Evolutionary conservation across 1,140 invertebrate genomes (phyloP), one percentile per base, ranked within the genome.

Genomic region (Pogonus chalceus): DNA sequence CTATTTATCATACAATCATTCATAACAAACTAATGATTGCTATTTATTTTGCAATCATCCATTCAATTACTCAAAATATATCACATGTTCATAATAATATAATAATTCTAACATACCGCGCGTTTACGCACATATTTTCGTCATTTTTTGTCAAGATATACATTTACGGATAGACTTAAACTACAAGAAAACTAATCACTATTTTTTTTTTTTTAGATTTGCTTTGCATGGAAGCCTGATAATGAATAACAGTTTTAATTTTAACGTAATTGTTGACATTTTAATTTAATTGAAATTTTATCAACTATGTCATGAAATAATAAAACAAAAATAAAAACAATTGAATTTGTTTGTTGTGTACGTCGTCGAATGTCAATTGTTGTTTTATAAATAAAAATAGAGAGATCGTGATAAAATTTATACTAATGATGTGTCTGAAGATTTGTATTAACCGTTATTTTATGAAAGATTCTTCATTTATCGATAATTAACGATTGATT

Each of bases 371-470:
- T 31, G 24, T 12, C 20, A 50, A 39, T 39, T 18, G 3, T 20
- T 16, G 10, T 14, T 12, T 0, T 7, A 14, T 35, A 46, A 22
- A 3, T 16, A 43, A 23, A 48, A 21, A 20, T 26, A 16, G 7
- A 55, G 2, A 43, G 46, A 50, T 2, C 4, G 14, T 31, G 26
- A 7, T 31, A 7, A 14, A 31, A 22, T 26, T 22, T 62, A 63
- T 48, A 55, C 65, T 66, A 66, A 55, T 66, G 65, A 66, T 66
- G 65, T 66, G 65, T 66, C 65, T 60, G 59, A 37, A 58, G 61
- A 55, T 64, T 65, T 66, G 62, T 63, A 59, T 60, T 55, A 23
- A 53, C 57, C 56, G 24, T 55, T 46, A 54, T 56, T 58, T 31
- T 7, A 31, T 31, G 4, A 7, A 7, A 7, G 26, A 31, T 31